A percentile compares a stretch with the other conserved stretches of the same genome.
These are phyloP conservation scores for Choristoneura rosaceana DNA, from an alignment of 2,888 invertebrate genomes.

Conservation along the genomic window DNA sequence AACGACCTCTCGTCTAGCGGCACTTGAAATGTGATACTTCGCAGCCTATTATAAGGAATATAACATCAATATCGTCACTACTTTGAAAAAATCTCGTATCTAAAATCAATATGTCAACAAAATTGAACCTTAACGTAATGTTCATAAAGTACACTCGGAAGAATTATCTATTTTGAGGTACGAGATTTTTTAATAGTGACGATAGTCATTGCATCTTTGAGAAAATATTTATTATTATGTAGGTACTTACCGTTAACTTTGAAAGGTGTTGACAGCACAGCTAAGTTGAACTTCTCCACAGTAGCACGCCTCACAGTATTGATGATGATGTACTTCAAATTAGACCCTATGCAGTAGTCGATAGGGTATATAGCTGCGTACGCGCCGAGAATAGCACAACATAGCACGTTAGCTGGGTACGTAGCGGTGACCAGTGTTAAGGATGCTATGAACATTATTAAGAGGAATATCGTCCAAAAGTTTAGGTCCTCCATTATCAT, in stretches of 20 bases:
- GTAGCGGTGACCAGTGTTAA: constrained; percentile 79
- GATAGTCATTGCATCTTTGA: too few relatives aligned
- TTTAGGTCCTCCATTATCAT: constrained; percentile 82
- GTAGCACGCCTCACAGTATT: constrained; percentile 88
- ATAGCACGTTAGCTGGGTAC: constrained; percentile 85
- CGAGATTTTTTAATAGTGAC: too few relatives aligned
- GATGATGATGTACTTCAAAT: constrained; percentile 88
- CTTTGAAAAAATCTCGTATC: too few relatives aligned
- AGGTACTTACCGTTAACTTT: constrained; percentile 83
- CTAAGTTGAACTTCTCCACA: constrained; percentile 84
- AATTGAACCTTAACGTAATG: too few relatives aligned
- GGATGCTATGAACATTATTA: constrained; percentile 79
- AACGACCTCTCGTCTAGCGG: too few relatives aligned
- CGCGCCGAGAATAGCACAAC: constrained; percentile 87
- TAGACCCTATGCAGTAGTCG: constrained; percentile 88
- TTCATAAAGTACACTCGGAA: too few relatives aligned
- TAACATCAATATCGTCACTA: too few relatives aligned
- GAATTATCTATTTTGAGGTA: too few relatives aligned
- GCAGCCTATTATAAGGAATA: too few relatives aligned
- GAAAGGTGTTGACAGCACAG: constrained; percentile 86
- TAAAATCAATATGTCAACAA: too few relatives aligned
- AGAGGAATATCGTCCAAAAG: constrained; percentile 87
- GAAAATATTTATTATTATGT: too few relatives aligned
- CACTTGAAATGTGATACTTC: too few relatives aligned
- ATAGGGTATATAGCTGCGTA: constrained; percentile 86